phyloP scores from a whole-genome alignment of 2,113 vertebrate species.

The Zapus hudsonius region DNA sequence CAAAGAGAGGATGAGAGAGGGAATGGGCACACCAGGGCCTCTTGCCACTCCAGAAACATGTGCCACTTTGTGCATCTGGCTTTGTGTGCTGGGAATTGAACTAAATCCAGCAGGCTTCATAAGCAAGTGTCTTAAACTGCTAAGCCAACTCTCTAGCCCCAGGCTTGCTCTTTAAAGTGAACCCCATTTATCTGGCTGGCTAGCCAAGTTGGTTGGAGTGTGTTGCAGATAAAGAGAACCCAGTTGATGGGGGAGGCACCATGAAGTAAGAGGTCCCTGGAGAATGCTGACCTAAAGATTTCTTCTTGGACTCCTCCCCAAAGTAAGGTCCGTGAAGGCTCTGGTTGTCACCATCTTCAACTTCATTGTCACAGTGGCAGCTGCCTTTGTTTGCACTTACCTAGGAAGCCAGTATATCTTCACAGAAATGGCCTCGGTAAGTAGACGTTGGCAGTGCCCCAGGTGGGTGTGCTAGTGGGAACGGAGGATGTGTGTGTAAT shows the following conservation, averaged over 20 bases:
- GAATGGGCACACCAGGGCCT: too few relatives aligned
- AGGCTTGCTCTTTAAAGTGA: background rate
- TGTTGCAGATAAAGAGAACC: background rate
- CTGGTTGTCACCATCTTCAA: constrained; percentile 94
- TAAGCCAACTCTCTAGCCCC: too few relatives aligned
- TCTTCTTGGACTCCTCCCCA: constrained; percentile 50
- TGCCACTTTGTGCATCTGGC: too few relatives aligned
- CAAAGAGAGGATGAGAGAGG: too few relatives aligned
- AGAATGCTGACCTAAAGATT: constrained; percentile 45
- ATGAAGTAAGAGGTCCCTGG: background rate
- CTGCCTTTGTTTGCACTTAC: constrained; percentile 94
- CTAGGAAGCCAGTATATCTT: constrained; percentile 97
- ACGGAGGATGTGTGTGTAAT: background rate
- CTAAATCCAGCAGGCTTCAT: too few relatives aligned
- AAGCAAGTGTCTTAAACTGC: too few relatives aligned
- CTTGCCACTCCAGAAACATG: too few relatives aligned
- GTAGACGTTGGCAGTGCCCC: constrained; percentile 54
- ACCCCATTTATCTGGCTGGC: too few relatives aligned
- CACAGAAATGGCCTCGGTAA: constrained; percentile 91
- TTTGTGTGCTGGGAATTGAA: too few relatives aligned
- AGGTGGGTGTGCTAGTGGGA: background rate
- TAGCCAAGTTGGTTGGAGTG: too few relatives aligned
- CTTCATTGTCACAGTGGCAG: constrained; percentile 94
- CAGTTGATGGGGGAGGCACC: background rate
- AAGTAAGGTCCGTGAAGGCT: constrained; percentile 93